Evolutionary conservation across 2,113 vertebrate genomes (phyloP).

Genomic region (Bufo gargarizans): DNA sequence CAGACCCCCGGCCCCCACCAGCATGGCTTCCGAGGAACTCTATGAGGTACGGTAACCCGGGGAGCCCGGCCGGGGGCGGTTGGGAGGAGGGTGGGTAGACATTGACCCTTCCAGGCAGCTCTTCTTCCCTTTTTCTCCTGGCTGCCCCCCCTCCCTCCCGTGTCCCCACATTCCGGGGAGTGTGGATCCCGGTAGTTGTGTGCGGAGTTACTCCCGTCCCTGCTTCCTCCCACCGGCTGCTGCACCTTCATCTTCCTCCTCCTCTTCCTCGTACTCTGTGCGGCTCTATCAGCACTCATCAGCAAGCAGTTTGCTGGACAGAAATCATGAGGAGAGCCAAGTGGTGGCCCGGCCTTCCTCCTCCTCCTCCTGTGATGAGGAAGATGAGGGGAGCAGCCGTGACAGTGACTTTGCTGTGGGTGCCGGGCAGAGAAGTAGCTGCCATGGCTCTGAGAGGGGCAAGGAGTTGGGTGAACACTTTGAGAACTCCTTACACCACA

Average conservation of each 20-base stretch:
- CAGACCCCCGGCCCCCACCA: constrained; percentile 67
- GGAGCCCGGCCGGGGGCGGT: constrained; percentile 28
- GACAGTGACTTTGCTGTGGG: constrained; percentile 31
- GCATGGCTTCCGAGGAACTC: constrained; percentile 82
- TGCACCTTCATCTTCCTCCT: constrained; percentile 51
- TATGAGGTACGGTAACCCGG: constrained; percentile 74
- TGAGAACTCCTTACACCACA: neutral
- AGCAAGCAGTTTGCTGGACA: constrained; percentile 53
- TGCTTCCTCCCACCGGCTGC: constrained; percentile 44
- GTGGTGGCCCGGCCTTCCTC: constrained; percentile 47
- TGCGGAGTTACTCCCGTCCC: constrained; percentile 24
- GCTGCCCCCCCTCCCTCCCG: neutral
- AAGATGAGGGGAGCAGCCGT: constrained; percentile 45
- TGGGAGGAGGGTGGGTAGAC: constrained; percentile 32
- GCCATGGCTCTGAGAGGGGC: neutral
- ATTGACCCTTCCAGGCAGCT: constrained; percentile 26
- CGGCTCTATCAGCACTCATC: constrained; percentile 5
- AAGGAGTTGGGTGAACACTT: neutral
- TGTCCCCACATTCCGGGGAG: constrained; percentile 1
- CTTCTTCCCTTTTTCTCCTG: constrained; percentile 7
- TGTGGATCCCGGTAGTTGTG: constrained; percentile 41
- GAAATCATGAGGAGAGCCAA: constrained; percentile 26
- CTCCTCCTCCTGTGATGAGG: constrained; percentile 35
- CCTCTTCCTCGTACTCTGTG: constrained; percentile 33
- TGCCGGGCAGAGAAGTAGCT: constrained; percentile 2